Conservation (phyloP, 2,113 vertebrate genomes). For the Sylvilagus bachmani region DNA sequence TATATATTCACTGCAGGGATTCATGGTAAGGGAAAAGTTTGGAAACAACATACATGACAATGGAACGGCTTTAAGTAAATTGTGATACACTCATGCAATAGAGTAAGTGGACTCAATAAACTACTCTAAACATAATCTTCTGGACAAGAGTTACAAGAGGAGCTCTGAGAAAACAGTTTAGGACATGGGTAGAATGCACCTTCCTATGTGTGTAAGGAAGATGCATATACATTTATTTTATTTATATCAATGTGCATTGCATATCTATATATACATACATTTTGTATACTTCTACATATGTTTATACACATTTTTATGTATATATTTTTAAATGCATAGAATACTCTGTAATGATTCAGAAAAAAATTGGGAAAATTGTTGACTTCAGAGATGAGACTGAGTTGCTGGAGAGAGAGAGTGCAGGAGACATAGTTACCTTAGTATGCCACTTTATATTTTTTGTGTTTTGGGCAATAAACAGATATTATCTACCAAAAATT, state of each 20-base stretch:
- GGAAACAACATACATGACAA: not conserved
- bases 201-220: not conserved
- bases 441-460: not conserved
- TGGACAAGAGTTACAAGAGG: not conserved
- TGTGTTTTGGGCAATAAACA: not conserved
- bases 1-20: not conserved
- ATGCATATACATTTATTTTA: not conserved
- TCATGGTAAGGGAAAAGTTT: constrained; percentile 3
- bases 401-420: not conserved
- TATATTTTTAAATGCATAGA: not conserved
- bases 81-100: not conserved
- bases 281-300: not conserved
- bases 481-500: not conserved
- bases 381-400: not conserved
- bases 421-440: not conserved
- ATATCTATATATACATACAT: not conserved
- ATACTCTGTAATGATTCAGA: not conserved
- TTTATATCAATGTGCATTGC: not conserved
- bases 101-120: constrained; percentile 25
- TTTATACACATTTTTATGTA: not conserved
- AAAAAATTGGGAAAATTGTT: constrained; percentile 33
- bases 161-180: not conserved
- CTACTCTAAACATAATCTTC: constrained; percentile 17
- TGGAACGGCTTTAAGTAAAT: not conserved
- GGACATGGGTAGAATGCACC: not conserved